Evolutionary conservation across 1,140 invertebrate genomes (phyloP).

Genomic region (Macrobrachium rosenbergii): DNA sequence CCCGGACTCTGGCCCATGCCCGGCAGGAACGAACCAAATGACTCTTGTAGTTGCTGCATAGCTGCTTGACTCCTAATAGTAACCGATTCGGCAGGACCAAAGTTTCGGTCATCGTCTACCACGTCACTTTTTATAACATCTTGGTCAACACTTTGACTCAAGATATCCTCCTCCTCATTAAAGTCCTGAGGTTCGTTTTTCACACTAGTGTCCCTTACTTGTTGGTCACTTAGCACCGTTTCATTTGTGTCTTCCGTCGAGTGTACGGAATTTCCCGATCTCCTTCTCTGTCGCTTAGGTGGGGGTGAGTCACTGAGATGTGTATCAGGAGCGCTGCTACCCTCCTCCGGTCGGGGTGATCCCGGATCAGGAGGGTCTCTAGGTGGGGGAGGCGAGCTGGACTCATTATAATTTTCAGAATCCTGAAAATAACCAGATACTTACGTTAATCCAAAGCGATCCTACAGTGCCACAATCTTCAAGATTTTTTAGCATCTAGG

Average conservation of each 20-base stretch:
- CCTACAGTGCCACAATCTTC: not conserved
- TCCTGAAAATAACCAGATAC: constrained; percentile 33
- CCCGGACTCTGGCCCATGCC: constrained; percentile 65
- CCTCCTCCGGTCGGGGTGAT: constrained; percentile 64
- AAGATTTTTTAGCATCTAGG: too few species aligned
- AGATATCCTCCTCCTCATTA: constrained; percentile 66
- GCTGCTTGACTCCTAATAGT: constrained; percentile 64
- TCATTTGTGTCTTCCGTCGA: constrained; percentile 64
- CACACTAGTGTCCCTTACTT: constrained; percentile 60
- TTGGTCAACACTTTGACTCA: constrained; percentile 55
- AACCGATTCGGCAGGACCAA: constrained; percentile 60
- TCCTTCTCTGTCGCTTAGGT: constrained; percentile 60
- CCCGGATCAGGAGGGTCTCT: constrained; percentile 65
- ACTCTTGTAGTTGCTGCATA: constrained; percentile 66
- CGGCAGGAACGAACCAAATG: constrained; percentile 64
- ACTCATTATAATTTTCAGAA: constrained; percentile 61
- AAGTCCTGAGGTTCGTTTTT: constrained; percentile 66
- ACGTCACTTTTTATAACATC: constrained; percentile 57
- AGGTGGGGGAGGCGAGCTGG: constrained; percentile 65
- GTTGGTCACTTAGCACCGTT: constrained; percentile 62
- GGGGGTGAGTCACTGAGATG: constrained; percentile 64
- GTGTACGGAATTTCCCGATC: constrained; percentile 58
- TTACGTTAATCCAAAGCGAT: not conserved
- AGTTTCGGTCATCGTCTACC: constrained; percentile 55
- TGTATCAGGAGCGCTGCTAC: constrained; percentile 56